Conservation (phyloP, 2,113 vertebrate species). For the Glaucomys volans region DNA sequence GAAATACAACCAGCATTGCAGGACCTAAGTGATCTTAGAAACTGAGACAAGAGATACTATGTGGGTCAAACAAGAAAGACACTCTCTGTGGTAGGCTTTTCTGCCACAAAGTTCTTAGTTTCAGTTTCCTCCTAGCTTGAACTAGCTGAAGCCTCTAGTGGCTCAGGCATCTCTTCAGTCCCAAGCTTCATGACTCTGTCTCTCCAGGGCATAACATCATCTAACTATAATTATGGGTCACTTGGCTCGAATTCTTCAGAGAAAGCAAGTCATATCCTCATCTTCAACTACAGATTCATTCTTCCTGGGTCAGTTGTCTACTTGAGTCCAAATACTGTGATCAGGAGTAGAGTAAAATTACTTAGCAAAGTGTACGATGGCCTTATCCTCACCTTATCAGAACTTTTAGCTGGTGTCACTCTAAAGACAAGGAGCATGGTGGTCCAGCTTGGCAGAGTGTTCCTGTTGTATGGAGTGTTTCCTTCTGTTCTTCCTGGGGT, state of each 20-base stretch:
- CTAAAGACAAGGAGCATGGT: neutral
- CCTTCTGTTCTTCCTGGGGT: neutral
- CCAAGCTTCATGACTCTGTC: neutral
- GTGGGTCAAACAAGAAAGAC: neutral
- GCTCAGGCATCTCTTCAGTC: neutral
- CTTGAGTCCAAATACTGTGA: neutral
- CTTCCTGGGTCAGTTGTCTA: neutral
- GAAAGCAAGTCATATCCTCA: neutral
- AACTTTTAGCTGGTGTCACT: neutral
- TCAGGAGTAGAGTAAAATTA: neutral
- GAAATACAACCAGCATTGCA: neutral
- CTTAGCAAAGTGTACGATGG: neutral
- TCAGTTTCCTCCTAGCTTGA: neutral
- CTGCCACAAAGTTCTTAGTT: neutral
- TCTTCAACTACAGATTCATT: neutral
- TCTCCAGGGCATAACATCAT: neutral
- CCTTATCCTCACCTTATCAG: neutral
- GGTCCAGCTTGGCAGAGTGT: neutral
- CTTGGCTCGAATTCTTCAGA: neutral
- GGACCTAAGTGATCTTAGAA: neutral
- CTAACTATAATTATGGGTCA: too few species aligned
- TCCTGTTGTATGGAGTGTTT: neutral
- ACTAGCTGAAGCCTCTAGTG: neutral
- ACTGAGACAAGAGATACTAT: neutral
- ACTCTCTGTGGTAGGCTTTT: neutral